Conservation (phyloP, 2,113 vertebrate species). For the Phalacrocorax aristotelis region DNA sequence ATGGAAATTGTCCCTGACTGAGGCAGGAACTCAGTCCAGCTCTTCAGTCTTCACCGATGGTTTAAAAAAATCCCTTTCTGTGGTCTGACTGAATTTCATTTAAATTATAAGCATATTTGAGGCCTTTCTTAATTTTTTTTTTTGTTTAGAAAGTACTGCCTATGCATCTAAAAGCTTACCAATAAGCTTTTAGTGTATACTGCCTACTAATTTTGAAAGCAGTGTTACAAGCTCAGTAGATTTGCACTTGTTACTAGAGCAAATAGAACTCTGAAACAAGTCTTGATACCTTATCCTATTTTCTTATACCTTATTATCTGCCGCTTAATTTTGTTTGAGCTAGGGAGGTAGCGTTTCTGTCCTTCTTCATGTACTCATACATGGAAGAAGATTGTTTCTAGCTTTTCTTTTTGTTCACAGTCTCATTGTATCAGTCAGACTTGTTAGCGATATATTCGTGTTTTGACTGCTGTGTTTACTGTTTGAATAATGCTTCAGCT, state of each 20-base stretch:
- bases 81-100: background rate
- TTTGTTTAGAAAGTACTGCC: background rate
- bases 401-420: background rate
- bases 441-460: background rate
- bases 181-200: background rate
- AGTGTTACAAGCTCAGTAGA: background rate
- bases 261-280: background rate
- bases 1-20: background rate
- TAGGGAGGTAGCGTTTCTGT: background rate
- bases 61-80: background rate
- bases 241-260: background rate
- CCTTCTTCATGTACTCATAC: background rate
- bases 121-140: background rate
- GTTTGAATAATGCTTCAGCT: background rate
- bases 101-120: background rate
- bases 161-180: background rate
- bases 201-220: background rate
- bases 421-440: too few relatives aligned
- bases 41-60: background rate
- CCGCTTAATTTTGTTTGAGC: background rate
- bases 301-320: background rate
- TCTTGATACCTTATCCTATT: background rate
- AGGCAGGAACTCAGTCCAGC: background rate
- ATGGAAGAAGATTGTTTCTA: background rate
- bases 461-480: background rate